phyloP scores from a whole-genome alignment of 2,113 vertebrate species.

The Apodemus sylvaticus region DNA sequence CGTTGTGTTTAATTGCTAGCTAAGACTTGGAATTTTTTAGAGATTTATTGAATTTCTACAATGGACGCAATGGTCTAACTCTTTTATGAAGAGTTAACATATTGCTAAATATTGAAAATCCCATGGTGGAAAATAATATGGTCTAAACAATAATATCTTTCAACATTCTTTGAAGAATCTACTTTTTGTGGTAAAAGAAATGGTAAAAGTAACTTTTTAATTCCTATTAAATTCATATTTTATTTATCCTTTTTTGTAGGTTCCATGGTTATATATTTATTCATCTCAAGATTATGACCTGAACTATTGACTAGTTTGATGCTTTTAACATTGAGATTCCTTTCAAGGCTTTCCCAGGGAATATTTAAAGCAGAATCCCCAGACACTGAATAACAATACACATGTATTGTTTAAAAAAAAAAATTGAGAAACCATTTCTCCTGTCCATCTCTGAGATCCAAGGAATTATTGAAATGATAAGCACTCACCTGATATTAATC shows the following conservation, averaged over 20 bases:
- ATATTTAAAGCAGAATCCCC: not conserved
- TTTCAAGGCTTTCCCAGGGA: not conserved
- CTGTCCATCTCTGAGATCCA: not conserved
- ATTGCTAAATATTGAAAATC: not conserved
- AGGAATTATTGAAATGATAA: not conserved
- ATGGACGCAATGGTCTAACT: fast-evolving
- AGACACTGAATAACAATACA: too few species aligned
- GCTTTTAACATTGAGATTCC: not conserved
- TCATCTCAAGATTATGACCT: not conserved
- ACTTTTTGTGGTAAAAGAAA: not conserved
- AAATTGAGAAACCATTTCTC: not conserved
- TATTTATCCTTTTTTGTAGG: not conserved
- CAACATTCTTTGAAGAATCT: not conserved
- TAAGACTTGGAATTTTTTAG: not conserved
- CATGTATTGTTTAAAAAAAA: too few species aligned
- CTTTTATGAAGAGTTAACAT: not conserved
- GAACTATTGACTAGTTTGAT: not conserved
- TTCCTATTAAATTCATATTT: not conserved
- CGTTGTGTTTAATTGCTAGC: too few species aligned
- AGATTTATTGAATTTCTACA: too few species aligned
- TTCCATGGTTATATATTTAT: not conserved
- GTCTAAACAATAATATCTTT: not conserved
- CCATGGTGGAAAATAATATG: not conserved
- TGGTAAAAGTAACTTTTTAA: too few species aligned
- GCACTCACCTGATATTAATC: not conserved